Base-by-base conservation (phyloP, 1,140 invertebrate genomes). In the Neodiprion virginianus region DNA sequence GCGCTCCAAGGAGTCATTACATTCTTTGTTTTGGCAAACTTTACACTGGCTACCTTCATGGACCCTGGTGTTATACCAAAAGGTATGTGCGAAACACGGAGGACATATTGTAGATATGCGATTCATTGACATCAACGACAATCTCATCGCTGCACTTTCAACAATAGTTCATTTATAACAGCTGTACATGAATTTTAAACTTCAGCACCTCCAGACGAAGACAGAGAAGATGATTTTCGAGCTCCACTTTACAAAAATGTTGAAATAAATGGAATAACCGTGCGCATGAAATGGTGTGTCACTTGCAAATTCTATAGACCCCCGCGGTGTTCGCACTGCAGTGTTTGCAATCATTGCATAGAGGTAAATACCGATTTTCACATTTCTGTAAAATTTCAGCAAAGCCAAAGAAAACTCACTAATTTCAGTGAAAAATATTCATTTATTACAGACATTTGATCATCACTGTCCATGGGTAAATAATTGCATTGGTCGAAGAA, bases 391-490 rank as follows among this genome's bases (percentile, higher is more conserved):
- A 76, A 11, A 70, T 74, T 74, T 67, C 1, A 28, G 49, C 71
- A 65, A 65, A 77, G 47, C 48, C 48, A 48, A 65, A 40, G 21
- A 65, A 14, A 12, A 72, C 17, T 71, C 48, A 14, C 14, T 49
- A 47, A 17, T 77, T 71, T 71, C 9, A 65, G 5, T 67, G 8
- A 17, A 61, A 61, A 61, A 61, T 61, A 61, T 61, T 12, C 5
- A 61, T 61, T 61, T 61, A 12, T 94, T 95, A 75, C 91, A 99
- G 96, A 99, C 97, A 49, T 99, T 99, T 89, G 99, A 99, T 90
- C 99, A 99, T 92, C 99, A 99, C 89, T 99, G 99, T 90, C 98
- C 98, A 72, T 99, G 98, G 98, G 96, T 99, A 79, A 99, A 99
- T 89, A 99, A 99, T 89, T 99, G 99, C 88, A 99, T 99, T 83